Evolutionary conservation across 2,797 vertebrate genomes (phyloP).

Genomic region (Bufotes viridis): DNA sequence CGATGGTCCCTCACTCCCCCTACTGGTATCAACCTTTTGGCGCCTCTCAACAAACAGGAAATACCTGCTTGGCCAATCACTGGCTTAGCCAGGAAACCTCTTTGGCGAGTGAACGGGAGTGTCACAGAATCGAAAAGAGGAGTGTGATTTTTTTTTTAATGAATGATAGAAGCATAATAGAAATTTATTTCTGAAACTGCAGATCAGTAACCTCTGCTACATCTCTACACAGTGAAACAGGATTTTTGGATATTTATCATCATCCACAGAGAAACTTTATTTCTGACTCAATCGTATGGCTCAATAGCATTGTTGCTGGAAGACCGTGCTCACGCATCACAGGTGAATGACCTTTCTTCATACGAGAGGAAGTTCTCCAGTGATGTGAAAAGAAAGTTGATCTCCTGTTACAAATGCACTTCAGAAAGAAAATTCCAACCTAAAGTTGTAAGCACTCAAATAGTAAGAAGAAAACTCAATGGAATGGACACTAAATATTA

Average conservation of each 20-base stretch:
- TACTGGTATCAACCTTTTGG: no score
- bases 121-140: no score
- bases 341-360: constrained; percentile 1
- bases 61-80: no score
- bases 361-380: background rate
- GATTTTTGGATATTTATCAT: background rate
- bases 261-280: background rate
- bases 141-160: no score
- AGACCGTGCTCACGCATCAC: background rate
- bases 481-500: background rate
- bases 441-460: background rate
- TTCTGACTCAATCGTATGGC: background rate
- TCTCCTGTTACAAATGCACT: background rate
- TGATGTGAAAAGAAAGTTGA: background rate
- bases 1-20: no score
- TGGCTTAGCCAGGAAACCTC: no score
- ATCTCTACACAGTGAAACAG: background rate
- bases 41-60: no score
- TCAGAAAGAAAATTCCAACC: background rate
- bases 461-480: background rate
- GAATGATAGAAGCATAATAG: no score
- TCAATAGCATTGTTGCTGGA: background rate
- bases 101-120: background rate
- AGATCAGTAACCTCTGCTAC: background rate
- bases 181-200: background rate